Evolutionary conservation across 1,140 invertebrate species (phyloP).

Genomic region (Orchesella cincta): DNA sequence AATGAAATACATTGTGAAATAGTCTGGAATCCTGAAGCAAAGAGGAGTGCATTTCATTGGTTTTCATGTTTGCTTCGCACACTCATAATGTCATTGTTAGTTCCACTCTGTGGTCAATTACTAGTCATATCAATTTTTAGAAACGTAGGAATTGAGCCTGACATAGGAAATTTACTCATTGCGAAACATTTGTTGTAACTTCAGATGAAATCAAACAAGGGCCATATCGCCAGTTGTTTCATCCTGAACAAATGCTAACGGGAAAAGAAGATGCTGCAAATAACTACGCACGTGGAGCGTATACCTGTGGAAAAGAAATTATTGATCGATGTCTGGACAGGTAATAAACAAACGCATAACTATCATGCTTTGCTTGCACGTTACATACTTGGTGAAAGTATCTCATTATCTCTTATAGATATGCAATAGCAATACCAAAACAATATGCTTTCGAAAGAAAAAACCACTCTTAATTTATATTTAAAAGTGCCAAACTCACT

Average conservation of each 20-base stretch:
- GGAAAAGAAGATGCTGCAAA: constrained; percentile 81
- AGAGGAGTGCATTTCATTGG: too few relatives aligned
- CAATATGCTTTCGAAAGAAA: background rate
- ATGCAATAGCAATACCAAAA: background rate
- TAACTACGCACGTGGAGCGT: constrained; percentile 76
- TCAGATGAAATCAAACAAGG: constrained; percentile 78
- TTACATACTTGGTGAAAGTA: too few relatives aligned
- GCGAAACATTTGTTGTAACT: background rate
- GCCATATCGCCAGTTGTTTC: constrained; percentile 80
- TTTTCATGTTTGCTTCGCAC: too few relatives aligned
- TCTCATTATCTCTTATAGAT: background rate
- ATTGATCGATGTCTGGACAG: constrained; percentile 56
- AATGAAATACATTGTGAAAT: too few relatives aligned
- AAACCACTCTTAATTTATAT: too few relatives aligned
- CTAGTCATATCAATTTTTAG: background rate
- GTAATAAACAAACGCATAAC: too few relatives aligned
- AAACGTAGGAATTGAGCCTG: background rate
- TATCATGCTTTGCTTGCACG: too few relatives aligned
- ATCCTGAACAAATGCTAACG: constrained; percentile 81
- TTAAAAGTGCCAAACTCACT: too few relatives aligned
- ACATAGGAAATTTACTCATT: background rate
- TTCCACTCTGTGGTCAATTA: too few relatives aligned
- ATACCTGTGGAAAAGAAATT: constrained; percentile 63
- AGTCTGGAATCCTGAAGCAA: too few relatives aligned
- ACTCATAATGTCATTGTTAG: too few relatives aligned